These are phyloP conservation scores for Etheostoma cragini DNA, from an alignment of 2,113 vertebrate species.

Conservation along the genomic window DNA sequence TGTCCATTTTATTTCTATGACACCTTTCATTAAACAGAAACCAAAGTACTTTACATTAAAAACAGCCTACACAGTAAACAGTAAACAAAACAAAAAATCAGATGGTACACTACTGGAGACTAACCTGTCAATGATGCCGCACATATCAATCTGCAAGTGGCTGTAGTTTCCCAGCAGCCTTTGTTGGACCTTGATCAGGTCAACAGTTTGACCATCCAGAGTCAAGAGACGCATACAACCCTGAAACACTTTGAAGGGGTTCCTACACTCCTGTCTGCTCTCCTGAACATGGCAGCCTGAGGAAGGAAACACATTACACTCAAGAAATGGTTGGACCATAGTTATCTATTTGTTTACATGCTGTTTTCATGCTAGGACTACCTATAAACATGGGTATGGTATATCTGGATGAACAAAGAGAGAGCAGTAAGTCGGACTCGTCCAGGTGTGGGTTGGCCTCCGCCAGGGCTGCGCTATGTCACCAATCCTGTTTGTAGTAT, in stretches of 20 bases:
- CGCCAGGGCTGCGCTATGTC: no score
- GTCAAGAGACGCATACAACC: conserved; percentile 92
- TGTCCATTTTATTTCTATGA: no score
- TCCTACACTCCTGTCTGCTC: conserved; percentile 83
- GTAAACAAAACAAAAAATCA: not conserved
- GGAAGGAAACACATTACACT: conserved; percentile 23
- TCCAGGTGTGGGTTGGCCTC: no score
- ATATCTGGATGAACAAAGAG: no score
- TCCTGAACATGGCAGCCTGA: conserved; percentile 88
- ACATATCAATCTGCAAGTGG: conserved; percentile 93
- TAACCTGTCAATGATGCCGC: conserved; percentile 95
- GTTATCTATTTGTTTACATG: not conserved
- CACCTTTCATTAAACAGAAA: no score
- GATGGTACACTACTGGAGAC: conserved; percentile 3
- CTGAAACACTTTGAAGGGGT: conserved; percentile 87
- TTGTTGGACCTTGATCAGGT: conserved; percentile 92
- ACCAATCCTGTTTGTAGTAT: no score
- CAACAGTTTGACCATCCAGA: conserved; percentile 82
- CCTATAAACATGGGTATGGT: not conserved
- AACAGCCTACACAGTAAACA: not conserved
- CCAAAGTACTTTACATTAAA: no score
- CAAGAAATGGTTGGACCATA: not conserved
- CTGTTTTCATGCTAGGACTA: not conserved
- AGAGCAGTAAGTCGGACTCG: no score
- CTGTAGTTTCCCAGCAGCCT: conserved; percentile 91